A percentile compares a stretch with the other conserved stretches of the same genome.
phyloP scores from a whole-genome alignment of 2,797 vertebrate species.

The Syndactyla subalaris region DNA sequence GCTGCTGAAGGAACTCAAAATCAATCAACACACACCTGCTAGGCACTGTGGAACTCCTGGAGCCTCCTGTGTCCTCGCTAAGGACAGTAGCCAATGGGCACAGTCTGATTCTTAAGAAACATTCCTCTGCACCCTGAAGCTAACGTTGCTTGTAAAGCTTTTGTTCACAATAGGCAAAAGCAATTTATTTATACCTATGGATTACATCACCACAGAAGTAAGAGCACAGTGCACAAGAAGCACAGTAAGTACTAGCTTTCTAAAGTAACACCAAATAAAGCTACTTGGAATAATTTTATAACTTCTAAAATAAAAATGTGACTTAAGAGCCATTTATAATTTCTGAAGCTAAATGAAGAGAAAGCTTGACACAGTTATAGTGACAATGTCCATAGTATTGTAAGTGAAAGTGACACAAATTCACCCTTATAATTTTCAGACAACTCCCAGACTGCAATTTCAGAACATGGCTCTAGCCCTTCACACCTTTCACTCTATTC shows the following conservation, averaged over 20 bases:
- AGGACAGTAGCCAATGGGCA: background rate
- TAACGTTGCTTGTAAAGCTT: background rate
- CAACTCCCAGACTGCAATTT: background rate
- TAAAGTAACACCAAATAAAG: background rate
- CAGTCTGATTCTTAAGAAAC: background rate
- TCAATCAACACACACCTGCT: accelerated
- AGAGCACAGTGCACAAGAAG: background rate
- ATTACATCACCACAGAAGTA: background rate
- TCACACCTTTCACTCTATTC: background rate
- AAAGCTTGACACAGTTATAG: background rate
- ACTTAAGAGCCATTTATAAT: background rate
- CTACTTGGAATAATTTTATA: background rate
- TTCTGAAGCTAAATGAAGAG: background rate
- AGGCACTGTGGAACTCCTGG: background rate
- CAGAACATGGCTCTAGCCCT: background rate
- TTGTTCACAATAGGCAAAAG: background rate
- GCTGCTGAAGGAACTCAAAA: background rate
- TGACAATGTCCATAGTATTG: background rate
- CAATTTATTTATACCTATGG: background rate
- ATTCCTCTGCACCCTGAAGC: background rate
- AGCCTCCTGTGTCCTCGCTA: background rate
- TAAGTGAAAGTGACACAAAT: background rate
- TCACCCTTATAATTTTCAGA: background rate
- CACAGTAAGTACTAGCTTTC: background rate
- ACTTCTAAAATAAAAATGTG: background rate